Evolutionary conservation across 2,888 invertebrate genomes (phyloP).

Genomic region (Serrognathus titanus): DNA sequence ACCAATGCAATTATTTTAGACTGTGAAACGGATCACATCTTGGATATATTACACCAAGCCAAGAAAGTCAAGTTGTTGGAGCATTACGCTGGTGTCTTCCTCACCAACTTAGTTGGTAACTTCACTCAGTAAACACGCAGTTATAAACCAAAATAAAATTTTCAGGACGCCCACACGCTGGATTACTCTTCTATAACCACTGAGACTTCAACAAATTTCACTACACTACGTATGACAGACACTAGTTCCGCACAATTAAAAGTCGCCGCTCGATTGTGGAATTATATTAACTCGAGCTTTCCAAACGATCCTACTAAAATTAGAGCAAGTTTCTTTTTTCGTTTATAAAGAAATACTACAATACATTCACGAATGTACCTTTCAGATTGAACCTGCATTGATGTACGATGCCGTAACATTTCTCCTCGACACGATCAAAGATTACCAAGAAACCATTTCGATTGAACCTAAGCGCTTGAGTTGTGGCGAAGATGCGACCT

Average conservation of each 20-base stretch:
- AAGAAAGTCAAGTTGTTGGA: slow-evolving; percentile 76
- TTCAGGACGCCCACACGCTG: slow-evolving; percentile 61
- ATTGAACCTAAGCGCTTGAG: slow-evolving; percentile 24
- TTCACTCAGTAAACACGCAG: no score
- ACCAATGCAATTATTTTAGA: slow-evolving; percentile 73
- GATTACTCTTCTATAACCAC: slow-evolving; percentile 53
- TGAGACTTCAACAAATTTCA: slow-evolving; percentile 65
- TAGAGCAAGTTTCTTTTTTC: slow-evolving; percentile 1
- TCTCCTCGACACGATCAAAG: neutral
- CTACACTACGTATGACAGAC: slow-evolving; percentile 64
- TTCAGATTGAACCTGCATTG: neutral
- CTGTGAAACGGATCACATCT: slow-evolving; percentile 63
- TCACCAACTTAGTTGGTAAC: slow-evolving; percentile 52
- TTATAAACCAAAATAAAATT: neutral
- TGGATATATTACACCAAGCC: slow-evolving; percentile 62
- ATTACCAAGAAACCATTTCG: slow-evolving; percentile 22
- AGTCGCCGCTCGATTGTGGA: slow-evolving; percentile 41
- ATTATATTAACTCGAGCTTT: no score
- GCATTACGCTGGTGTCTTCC: slow-evolving; percentile 62
- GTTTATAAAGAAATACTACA: neutral
- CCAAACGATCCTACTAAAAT: neutral
- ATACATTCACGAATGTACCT: neutral
- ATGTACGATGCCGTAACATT: neutral
- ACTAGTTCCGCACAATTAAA: slow-evolving; percentile 53
- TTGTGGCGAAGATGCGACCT: no score